phyloP scores from a whole-genome alignment of 1,140 invertebrate genomes.

The Drosophila kepulauana region DNA sequence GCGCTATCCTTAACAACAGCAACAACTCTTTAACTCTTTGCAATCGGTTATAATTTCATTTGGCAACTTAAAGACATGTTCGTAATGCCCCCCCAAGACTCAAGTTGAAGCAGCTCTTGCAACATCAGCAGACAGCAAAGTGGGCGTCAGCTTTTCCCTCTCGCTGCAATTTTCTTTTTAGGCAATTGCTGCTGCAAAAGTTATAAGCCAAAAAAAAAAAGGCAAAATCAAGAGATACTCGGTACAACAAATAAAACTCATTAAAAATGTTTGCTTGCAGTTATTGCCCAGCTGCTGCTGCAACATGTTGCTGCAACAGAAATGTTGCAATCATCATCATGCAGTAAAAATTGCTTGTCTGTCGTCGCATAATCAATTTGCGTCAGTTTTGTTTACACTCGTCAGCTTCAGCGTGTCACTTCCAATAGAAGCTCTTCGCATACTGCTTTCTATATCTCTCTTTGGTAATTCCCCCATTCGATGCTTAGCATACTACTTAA shows the following conservation, averaged over 20 bases:
- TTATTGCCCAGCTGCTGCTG: constrained; percentile 32
- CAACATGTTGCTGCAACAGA: constrained; percentile 57
- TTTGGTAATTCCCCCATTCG: constrained; percentile 37
- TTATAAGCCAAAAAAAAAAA: constrained; percentile 10
- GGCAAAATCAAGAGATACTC: background rate
- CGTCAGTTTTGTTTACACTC: constrained; percentile 49
- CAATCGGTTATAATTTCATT: background rate
- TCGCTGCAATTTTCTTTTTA: constrained; percentile 38
- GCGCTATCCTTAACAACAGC: no score
- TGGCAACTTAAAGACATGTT: background rate
- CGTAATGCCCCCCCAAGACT: background rate
- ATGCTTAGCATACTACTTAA: background rate
- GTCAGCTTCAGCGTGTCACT: constrained; percentile 25
- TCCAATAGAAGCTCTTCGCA: constrained; percentile 38
- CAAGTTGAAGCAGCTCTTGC: background rate
- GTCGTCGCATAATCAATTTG: constrained; percentile 43
- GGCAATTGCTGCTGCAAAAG: constrained; percentile 16
- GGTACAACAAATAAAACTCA: constrained; percentile 47
- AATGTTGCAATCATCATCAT: constrained; percentile 50
- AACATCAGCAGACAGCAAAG: constrained; percentile 1
- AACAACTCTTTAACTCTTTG: background rate
- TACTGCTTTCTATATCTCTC: background rate
- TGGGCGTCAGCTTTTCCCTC: constrained; percentile 46
- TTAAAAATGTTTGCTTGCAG: constrained; percentile 62
- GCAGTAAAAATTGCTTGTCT: constrained; percentile 36